A percentile compares a stretch with the other conserved stretches of the same genome.
Conservation (phyloP, 1,140 invertebrate species). For the Gryon sp. region DNA sequence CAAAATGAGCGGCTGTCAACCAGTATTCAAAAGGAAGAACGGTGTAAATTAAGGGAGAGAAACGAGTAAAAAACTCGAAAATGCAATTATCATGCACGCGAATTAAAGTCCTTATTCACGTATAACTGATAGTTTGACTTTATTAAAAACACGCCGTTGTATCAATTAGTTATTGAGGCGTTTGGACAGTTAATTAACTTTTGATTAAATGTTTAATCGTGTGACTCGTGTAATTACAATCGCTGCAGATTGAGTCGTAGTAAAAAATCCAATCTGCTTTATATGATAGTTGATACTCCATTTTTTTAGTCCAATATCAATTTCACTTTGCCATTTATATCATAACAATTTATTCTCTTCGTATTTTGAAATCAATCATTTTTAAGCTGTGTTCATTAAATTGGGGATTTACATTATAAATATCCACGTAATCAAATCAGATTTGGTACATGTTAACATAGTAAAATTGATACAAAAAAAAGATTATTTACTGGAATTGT, state of each 20-base stretch:
- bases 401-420: too few species aligned
- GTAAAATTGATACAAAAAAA: too few species aligned
- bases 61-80: constrained; percentile 57
- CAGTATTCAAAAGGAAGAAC: constrained; percentile 64
- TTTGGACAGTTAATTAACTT: constrained; percentile 48
- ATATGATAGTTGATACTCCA: too few species aligned
- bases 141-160: constrained; percentile 54
- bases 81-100: constrained; percentile 62
- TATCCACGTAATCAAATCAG: too few species aligned
- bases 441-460: too few species aligned
- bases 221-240: constrained; percentile 38
- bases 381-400: too few species aligned
- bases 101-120: constrained; percentile 52
- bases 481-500: too few species aligned
- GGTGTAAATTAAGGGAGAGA: constrained; percentile 63
- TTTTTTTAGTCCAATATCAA: not conserved
- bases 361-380: not conserved
- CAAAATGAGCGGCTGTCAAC: constrained; percentile 68
- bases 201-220: constrained; percentile 52
- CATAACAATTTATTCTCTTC: not conserved
- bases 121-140: constrained; percentile 56
- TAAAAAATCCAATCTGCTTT: not conserved
- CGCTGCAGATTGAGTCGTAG: constrained; percentile 45
- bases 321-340: not conserved
- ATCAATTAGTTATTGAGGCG: constrained; percentile 52